A percentile compares a stretch with the other conserved stretches of the same genome.
These are phyloP conservation scores for Sparus aurata DNA, from an alignment of 2,797 vertebrate genomes.

Conservation along the genomic window DNA sequence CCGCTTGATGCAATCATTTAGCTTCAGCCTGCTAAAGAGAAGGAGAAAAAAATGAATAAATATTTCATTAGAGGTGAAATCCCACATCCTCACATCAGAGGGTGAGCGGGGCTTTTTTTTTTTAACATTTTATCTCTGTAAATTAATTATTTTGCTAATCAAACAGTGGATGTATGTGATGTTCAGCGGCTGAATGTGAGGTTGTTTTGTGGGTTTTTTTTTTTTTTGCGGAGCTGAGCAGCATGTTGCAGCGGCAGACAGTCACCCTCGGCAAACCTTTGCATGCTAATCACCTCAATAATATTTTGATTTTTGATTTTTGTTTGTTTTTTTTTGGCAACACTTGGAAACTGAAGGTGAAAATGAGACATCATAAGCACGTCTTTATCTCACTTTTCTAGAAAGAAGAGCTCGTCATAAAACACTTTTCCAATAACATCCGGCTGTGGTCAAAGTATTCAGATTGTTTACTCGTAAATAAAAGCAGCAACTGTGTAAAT, in stretches of 20 bases:
- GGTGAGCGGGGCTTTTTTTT: conserved; percentile 34
- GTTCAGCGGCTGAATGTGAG: not conserved
- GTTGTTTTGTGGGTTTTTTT: conserved; percentile 18
- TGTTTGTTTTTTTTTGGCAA: conserved; percentile 14
- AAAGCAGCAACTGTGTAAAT: not conserved
- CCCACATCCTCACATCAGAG: conserved; percentile 57
- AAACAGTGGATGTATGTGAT: conserved; percentile 30
- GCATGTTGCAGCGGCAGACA: conserved; percentile 49
- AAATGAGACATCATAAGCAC: conserved; percentile 56
- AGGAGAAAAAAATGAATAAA: conserved; percentile 83
- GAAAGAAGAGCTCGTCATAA: not conserved
- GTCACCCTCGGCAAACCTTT: conserved; percentile 20
- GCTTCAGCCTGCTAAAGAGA: conserved; percentile 76
- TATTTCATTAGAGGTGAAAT: conserved; percentile 82
- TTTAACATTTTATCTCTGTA: conserved; percentile 57
- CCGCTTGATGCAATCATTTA: conserved; percentile 88
- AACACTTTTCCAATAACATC: too few species aligned
- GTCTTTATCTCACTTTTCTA: not conserved
- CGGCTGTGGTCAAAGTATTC: not conserved
- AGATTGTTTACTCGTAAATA: not conserved
- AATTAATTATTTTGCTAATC: conserved; percentile 63
- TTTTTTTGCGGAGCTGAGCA: conserved; percentile 28
- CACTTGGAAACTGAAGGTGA: conserved; percentile 38
- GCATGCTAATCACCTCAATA: conserved; percentile 27
- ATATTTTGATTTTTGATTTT: not conserved